Evolutionary conservation across 1,140 invertebrate genomes (phyloP).

Genomic region (Episyrphus balteatus): DNA sequence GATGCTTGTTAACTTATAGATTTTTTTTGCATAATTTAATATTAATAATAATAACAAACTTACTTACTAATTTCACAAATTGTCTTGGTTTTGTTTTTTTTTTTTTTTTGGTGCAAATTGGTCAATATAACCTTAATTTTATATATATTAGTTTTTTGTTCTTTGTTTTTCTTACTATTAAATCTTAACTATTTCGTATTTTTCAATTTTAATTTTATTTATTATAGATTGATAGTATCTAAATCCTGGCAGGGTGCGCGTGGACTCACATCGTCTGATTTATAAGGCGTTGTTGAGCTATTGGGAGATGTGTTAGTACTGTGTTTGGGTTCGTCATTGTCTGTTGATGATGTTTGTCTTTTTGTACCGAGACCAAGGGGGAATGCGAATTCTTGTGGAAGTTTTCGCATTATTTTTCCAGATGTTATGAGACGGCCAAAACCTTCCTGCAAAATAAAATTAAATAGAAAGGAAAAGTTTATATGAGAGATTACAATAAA

Average conservation of each 20-base stretch:
- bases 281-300: constrained; percentile 19
- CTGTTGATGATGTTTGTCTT: constrained; percentile 2
- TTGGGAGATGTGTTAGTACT: constrained; percentile 37
- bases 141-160: too few relatives aligned
- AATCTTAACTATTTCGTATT: too few relatives aligned
- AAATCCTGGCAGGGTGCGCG: constrained; percentile 48
- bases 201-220: background rate
- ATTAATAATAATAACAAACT: too few relatives aligned
- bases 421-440: constrained; percentile 96
- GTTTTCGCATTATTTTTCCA: constrained; percentile 90
- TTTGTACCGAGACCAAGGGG: constrained; percentile 29
- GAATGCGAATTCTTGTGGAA: constrained; percentile 47
- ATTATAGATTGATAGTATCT: constrained; percentile 52
- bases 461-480: background rate
- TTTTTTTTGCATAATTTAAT: too few relatives aligned
- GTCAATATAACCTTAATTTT: too few relatives aligned
- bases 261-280: constrained; percentile 30
- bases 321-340: constrained; percentile 20
- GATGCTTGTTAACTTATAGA: too few relatives aligned
- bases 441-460: constrained; percentile 55
- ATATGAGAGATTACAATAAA: too few relatives aligned
- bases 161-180: too few relatives aligned
- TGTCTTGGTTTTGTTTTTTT: too few relatives aligned
- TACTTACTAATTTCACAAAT: too few relatives aligned
- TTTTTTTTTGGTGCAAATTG: too few relatives aligned